Evolutionary conservation across 2,797 vertebrate genomes (phyloP).

Genomic region (Echeneis naucrates): DNA sequence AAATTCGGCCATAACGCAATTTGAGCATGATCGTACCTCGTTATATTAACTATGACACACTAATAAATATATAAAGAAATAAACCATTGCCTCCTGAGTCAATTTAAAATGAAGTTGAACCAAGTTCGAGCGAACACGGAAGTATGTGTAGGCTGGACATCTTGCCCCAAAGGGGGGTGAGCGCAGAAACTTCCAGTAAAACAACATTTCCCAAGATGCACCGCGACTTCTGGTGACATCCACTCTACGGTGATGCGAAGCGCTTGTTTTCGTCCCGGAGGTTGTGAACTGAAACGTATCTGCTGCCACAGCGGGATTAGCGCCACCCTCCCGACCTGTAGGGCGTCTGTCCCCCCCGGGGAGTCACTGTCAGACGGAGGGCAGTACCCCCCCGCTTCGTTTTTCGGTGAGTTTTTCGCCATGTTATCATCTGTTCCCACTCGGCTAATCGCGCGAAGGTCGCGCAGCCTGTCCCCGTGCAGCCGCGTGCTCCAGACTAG

Average conservation of each 20-base stretch:
- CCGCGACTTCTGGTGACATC: constrained; percentile 56
- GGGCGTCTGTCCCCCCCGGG: not conserved
- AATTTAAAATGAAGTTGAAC: not conserved
- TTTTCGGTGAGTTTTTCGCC: constrained; percentile 56
- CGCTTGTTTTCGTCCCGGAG: constrained; percentile 64
- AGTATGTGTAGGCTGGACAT: not conserved
- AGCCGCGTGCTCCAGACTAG: constrained; percentile 79
- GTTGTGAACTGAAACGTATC: not conserved
- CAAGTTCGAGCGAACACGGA: not conserved
- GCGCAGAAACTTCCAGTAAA: constrained; percentile 11
- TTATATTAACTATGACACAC: fast-evolving
- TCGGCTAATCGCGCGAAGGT: constrained; percentile 82
- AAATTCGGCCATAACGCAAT: too few relatives aligned
- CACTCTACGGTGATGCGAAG: constrained; percentile 43
- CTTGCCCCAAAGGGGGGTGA: not conserved
- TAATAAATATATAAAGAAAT: not conserved
- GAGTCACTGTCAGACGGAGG: not conserved
- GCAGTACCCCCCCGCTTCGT: not conserved
- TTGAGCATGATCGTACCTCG: too few relatives aligned
- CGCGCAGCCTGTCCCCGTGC: constrained; percentile 84
- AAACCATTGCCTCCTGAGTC: fast-evolving
- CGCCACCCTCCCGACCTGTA: not conserved
- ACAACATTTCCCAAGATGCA: constrained; percentile 78
- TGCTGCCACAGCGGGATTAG: not conserved
- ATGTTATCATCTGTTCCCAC: constrained; percentile 84